These are phyloP conservation scores for Pristiophorus japonicus DNA, from an alignment of 2,113 vertebrate genomes.

Conservation along the genomic window DNA sequence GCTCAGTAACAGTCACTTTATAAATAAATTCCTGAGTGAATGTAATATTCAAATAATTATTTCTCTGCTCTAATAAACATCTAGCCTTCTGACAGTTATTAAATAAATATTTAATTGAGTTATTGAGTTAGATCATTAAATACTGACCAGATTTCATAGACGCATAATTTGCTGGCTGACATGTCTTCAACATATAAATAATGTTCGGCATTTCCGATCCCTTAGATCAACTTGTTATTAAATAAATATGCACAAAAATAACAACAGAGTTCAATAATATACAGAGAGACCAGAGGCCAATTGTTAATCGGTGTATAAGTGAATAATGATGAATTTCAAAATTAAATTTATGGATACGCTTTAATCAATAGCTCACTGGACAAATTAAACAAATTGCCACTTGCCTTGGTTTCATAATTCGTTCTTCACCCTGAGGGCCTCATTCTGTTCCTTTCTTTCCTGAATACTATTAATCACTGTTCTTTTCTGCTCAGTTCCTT, in stretches of 20 bases:
- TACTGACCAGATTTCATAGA: neutral
- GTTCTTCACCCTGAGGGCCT: neutral
- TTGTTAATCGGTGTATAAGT: neutral
- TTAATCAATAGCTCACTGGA: neutral
- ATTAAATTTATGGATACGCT: neutral
- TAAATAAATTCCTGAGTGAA: neutral
- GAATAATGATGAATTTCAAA: neutral
- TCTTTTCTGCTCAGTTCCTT: neutral
- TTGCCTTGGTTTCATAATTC: neutral
- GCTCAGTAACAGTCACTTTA: neutral
- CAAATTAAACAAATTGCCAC: neutral
- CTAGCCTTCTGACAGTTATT: constrained; percentile 11
- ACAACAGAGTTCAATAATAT: neutral
- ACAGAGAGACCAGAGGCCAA: neutral
- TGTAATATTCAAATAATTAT: neutral
- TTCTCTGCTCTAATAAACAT: neutral
- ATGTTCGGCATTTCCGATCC: neutral
- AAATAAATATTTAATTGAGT: constrained; percentile 16
- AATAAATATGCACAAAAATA: neutral
- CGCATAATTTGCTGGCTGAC: neutral
- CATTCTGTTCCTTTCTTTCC: neutral
- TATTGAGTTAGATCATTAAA: constrained; percentile 14
- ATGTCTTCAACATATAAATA: constrained; percentile 13
- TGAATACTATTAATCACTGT: neutral
- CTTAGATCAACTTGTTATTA: constrained; percentile 11